phyloP scores from a whole-genome alignment of 1,140 invertebrate genomes.

The Armadillidium nasatum region DNA sequence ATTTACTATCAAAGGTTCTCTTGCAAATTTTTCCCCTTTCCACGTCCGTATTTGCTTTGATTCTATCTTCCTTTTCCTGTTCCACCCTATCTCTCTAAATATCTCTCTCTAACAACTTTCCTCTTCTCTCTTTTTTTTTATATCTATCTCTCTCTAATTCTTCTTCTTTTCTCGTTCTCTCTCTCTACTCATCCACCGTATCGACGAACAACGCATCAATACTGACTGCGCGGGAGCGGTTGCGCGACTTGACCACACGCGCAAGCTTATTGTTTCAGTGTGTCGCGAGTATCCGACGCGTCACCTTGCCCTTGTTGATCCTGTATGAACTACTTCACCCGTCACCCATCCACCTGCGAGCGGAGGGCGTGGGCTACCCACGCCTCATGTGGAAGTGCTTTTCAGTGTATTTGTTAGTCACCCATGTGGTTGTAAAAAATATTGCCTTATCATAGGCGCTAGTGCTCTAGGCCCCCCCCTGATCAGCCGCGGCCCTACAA shows the following conservation, averaged over 20 bases:
- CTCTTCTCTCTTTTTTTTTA: background rate
- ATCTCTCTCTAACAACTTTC: background rate
- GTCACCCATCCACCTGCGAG: background rate
- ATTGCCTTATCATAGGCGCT: background rate
- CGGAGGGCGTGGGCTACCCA: background rate
- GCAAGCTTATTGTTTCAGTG: background rate
- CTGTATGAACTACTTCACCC: background rate
- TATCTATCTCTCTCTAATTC: background rate
- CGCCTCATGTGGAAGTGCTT: background rate
- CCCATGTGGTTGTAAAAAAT: background rate
- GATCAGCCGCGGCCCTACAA: background rate
- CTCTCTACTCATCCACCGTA: slow-evolving; percentile 2
- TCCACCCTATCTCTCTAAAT: background rate
- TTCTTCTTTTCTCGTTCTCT: background rate
- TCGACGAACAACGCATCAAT: background rate
- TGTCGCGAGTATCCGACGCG: background rate
- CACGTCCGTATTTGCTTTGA: too few species aligned
- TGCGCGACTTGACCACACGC: background rate
- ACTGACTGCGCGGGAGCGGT: background rate
- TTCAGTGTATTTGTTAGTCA: background rate
- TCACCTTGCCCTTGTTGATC: background rate
- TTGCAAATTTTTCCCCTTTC: too few species aligned
- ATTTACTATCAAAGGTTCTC: too few species aligned
- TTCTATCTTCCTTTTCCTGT: too few species aligned
- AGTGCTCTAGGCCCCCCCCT: background rate